Evolutionary conservation across 2,113 vertebrate genomes (phyloP).

Genomic region (Serinus canaria): DNA sequence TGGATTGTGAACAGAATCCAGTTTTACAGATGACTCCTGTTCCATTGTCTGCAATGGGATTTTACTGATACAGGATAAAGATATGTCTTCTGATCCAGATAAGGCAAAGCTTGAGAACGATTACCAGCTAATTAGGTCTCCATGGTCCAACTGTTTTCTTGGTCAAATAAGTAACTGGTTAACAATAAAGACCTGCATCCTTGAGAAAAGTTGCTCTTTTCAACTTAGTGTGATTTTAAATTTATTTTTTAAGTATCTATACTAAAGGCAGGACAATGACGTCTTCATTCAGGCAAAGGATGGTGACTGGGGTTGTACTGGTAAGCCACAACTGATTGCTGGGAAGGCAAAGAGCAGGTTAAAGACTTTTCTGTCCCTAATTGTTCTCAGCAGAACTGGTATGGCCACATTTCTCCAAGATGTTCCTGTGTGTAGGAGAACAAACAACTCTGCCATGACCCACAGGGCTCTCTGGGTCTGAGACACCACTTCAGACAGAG

Average conservation of each 20-base stretch:
- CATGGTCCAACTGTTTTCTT: not conserved
- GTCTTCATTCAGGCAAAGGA: not conserved
- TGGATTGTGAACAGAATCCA: not conserved
- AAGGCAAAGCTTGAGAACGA: not conserved
- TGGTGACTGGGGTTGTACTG: not conserved
- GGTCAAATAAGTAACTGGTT: not conserved
- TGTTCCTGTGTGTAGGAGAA: not conserved
- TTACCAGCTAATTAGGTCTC: not conserved
- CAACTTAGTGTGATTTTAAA: not conserved
- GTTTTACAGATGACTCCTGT: not conserved
- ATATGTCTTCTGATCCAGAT: not conserved
- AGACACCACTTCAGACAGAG: not conserved
- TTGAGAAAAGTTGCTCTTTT: not conserved
- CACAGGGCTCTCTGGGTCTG: not conserved
- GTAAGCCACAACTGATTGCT: not conserved
- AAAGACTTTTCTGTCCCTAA: not conserved
- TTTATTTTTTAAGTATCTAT: no score
- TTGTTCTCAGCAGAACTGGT: slow-evolving; percentile 8
- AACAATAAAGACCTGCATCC: not conserved
- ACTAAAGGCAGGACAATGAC: not conserved
- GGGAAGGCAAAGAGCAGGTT: not conserved
- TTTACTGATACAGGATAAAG: not conserved
- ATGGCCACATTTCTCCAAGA: not conserved
- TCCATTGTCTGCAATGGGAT: not conserved
- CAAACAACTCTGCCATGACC: not conserved